Conservation (phyloP, 1,140 invertebrate genomes). For the Hyles euphorbiae region DNA sequence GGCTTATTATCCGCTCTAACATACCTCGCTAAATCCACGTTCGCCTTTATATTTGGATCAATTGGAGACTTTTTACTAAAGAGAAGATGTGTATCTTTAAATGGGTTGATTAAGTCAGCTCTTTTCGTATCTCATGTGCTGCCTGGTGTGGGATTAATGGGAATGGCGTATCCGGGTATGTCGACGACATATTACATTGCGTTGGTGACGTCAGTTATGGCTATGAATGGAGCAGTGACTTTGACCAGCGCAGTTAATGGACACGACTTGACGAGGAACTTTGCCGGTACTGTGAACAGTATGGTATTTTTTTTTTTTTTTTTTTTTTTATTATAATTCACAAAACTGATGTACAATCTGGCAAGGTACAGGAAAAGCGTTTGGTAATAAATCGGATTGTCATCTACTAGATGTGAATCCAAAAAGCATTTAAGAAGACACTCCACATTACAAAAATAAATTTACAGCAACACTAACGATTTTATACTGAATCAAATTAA, state of each 20-base stretch:
- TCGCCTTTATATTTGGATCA: conserved; percentile 6
- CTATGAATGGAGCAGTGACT: conserved; percentile 11
- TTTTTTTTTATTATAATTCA: no score
- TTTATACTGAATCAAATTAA: no score
- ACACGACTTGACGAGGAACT: conserved; percentile 14
- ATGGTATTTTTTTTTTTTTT: no score
- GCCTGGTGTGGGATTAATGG: conserved; percentile 7
- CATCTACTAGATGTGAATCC: no score
- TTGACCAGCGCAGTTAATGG: conserved; percentile 10
- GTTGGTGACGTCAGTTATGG: conserved; percentile 6
- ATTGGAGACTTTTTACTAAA: conserved; percentile 10
- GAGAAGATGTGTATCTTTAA: conserved; percentile 4
- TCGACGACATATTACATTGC: conserved; percentile 2
- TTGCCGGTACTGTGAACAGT: conserved; percentile 4
- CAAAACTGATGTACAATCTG: no score
- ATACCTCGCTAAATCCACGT: conserved; percentile 7
- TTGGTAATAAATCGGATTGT: no score
- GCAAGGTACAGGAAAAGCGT: no score
- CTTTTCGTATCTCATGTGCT: conserved; percentile 6
- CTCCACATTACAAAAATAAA: no score
- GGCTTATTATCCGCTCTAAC: conserved; percentile 10
- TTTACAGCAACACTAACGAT: no score
- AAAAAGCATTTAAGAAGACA: no score
- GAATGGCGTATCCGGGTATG: conserved; percentile 8
- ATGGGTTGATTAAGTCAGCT: conserved; percentile 5